Conservation (phyloP, 2,888 invertebrate species). For the Tinea pellionella region DNA sequence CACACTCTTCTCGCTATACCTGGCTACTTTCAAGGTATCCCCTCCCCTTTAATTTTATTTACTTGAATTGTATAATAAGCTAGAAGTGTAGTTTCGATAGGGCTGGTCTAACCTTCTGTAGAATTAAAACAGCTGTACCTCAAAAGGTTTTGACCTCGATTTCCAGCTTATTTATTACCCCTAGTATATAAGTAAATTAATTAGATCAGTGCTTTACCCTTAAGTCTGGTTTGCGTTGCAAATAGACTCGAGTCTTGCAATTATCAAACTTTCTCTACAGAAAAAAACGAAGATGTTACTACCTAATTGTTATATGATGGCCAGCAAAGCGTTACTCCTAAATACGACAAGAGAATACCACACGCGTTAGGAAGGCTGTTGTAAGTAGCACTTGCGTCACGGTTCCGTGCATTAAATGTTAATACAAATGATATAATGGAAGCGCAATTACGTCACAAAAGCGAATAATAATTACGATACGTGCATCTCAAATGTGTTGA, state of each 20-base stretch:
- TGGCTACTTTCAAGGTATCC: too few species aligned
- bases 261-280: constrained; percentile 36
- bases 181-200: too few species aligned
- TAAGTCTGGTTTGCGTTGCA: neutral
- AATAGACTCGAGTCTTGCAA: constrained; percentile 23
- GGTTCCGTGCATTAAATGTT: constrained; percentile 28
- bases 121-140: too few species aligned
- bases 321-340: constrained; percentile 42
- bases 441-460: constrained; percentile 21
- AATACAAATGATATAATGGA: constrained; percentile 26
- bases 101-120: too few species aligned
- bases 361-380: constrained; percentile 2
- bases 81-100: too few species aligned
- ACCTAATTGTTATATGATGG: constrained; percentile 44
- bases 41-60: too few species aligned
- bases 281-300: neutral
- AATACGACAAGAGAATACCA: constrained; percentile 20
- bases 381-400: constrained; percentile 37
- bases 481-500: neutral
- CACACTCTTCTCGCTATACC: too few species aligned
- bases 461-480: constrained; percentile 3
- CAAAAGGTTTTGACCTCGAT: too few species aligned
- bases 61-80: too few species aligned
- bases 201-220: too few species aligned
- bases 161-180: too few species aligned